phyloP scores from a whole-genome alignment of 2,888 invertebrate genomes.

The Ctenicera cuprea region DNA sequence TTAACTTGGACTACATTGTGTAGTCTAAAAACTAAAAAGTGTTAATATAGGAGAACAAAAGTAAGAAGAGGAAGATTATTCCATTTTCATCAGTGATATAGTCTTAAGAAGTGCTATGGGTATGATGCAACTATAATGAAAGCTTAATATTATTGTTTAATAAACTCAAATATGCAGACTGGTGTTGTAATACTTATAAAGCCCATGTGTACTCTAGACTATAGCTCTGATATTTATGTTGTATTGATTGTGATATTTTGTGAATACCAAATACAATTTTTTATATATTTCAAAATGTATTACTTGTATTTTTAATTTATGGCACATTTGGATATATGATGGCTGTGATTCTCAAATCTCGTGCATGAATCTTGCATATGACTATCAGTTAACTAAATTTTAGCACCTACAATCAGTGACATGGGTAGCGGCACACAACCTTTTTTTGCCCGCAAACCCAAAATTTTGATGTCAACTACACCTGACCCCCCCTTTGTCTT shows the following conservation, averaged over 20 bases:
- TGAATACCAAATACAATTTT: constrained; percentile 35
- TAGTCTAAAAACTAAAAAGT: no score
- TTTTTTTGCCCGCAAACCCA: no score
- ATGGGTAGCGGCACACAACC: no score
- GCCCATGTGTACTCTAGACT: neutral
- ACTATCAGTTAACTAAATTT: neutral
- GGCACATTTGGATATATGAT: neutral
- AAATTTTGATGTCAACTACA: no score
- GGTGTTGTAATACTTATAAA: neutral
- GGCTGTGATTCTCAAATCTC: neutral
- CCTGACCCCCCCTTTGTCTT: no score
- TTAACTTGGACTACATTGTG: no score
- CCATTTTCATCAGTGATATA: no score
- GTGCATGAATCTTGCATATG: neutral
- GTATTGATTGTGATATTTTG: constrained; percentile 39
- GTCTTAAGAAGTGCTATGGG: no score
- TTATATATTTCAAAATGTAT: constrained; percentile 2
- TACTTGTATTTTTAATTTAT: neutral
- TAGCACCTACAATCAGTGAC: neutral
- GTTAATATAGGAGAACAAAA: no score
- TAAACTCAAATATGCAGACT: neutral
- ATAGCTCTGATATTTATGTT: constrained; percentile 7
- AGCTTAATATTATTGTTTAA: neutral
- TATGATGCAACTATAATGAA: no score
- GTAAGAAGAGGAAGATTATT: no score